phyloP scores from a whole-genome alignment of 2,797 vertebrate species.

The Vireo griseus region DNA sequence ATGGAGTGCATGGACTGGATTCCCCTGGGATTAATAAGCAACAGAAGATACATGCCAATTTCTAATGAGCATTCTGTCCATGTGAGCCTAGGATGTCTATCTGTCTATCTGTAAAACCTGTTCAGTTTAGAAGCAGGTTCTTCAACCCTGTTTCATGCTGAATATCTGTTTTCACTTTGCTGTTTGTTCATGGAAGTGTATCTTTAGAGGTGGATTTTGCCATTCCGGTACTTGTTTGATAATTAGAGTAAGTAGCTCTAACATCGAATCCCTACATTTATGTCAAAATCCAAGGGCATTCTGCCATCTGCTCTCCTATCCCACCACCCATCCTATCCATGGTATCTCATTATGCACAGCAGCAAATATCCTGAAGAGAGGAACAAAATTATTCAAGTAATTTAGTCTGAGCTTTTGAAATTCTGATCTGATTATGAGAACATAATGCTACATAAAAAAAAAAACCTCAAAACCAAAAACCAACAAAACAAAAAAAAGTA shows the following conservation, averaged over 20 bases:
- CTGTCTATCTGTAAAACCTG: neutral
- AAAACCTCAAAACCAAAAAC: neutral
- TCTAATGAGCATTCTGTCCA: neutral
- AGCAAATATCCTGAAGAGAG: neutral
- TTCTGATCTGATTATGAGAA: neutral
- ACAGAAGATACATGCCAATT: neutral
- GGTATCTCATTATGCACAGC: neutral
- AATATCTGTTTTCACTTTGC: neutral
- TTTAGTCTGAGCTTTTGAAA: slow-evolving; percentile 3
- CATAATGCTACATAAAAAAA: neutral
- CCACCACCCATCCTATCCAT: neutral
- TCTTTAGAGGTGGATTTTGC: neutral
- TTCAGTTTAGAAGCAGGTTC: neutral
- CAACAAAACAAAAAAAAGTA: neutral
- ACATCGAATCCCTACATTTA: neutral
- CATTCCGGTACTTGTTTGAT: neutral
- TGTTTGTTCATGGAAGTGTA: neutral
- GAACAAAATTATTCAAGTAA: neutral
- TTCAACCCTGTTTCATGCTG: neutral
- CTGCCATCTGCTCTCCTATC: neutral
- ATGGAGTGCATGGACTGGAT: neutral
- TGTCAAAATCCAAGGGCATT: slow-evolving; percentile 1
- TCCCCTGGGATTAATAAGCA: neutral
- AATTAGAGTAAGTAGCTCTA: neutral
- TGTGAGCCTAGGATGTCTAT: neutral